Percentiles rank a stretch among this genome's conserved stretches.
phyloP scores from a whole-genome alignment of 2,888 invertebrate species.

The Hirudinaria manillensis region DNA sequence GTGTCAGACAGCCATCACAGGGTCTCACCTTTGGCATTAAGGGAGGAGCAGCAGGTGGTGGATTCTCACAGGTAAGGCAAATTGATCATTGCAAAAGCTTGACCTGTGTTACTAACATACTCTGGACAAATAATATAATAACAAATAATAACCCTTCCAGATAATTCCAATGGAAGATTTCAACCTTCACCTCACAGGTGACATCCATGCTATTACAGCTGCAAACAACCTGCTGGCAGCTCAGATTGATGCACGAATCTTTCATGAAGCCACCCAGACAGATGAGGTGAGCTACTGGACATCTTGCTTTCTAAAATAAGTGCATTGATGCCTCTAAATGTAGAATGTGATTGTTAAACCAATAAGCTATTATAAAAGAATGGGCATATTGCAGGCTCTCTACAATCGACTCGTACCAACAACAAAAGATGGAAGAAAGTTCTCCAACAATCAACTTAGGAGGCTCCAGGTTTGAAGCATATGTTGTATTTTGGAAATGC shows the following conservation, averaged over 20 bases:
- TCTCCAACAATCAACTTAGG: slow-evolving; percentile 78
- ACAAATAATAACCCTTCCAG: neutral
- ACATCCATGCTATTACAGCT: slow-evolving; percentile 91
- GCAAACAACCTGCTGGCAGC: slow-evolving; percentile 94
- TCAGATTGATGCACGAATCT: slow-evolving; percentile 89
- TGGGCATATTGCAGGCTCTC: slow-evolving; percentile 63
- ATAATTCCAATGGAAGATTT: slow-evolving; percentile 99
- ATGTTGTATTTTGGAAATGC: too few relatives aligned
- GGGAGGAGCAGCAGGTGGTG: slow-evolving; percentile 96
- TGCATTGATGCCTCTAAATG: too few relatives aligned
- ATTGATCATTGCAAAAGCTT: neutral
- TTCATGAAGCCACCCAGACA: slow-evolving; percentile 88
- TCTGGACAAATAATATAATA: too few relatives aligned
- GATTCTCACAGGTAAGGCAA: slow-evolving; percentile 68
- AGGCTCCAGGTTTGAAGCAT: slow-evolving; percentile 56
- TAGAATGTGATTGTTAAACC: too few relatives aligned
- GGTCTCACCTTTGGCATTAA: slow-evolving; percentile 98
- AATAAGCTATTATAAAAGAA: too few relatives aligned
- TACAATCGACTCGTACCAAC: slow-evolving; percentile 81
- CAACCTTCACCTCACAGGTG: slow-evolving; percentile 90
- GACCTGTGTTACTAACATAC: too few relatives aligned
- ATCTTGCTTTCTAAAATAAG: too few relatives aligned
- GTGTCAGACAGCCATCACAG: slow-evolving; percentile 92
- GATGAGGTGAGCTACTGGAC: slow-evolving; percentile 57
- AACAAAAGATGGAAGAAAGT: slow-evolving; percentile 71